Conservation (phyloP, 2,888 invertebrate genomes). For the Stenodema calcarata region DNA sequence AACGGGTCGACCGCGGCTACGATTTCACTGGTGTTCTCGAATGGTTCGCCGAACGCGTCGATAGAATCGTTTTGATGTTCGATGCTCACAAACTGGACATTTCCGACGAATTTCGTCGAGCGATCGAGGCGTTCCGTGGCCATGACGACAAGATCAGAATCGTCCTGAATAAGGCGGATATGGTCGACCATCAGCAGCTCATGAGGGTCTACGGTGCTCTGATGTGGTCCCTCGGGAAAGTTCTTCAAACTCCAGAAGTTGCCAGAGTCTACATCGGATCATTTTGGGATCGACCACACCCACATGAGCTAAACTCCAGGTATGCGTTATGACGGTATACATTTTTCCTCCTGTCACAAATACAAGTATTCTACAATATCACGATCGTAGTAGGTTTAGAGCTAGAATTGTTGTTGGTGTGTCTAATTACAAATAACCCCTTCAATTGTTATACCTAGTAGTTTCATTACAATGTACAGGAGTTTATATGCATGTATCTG, state of each 20-base stretch:
- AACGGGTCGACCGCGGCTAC: slow-evolving; percentile 70
- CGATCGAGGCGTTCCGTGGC: slow-evolving; percentile 69
- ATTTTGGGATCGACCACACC: slow-evolving; percentile 64
- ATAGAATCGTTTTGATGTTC: slow-evolving; percentile 71
- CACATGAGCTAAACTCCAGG: slow-evolving; percentile 30
- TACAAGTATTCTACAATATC: too few species aligned
- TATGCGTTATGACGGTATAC: background rate
- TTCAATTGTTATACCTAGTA: too few species aligned
- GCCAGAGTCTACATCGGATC: slow-evolving; percentile 73
- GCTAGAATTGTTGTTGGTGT: too few species aligned
- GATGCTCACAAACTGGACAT: slow-evolving; percentile 75
- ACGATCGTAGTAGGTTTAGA: too few species aligned
- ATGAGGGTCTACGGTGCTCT: slow-evolving; percentile 73
- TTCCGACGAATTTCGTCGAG: slow-evolving; percentile 71
- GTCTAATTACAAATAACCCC: too few species aligned
- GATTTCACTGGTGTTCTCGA: slow-evolving; percentile 71
- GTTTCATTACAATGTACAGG: too few species aligned
- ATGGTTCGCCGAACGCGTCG: slow-evolving; percentile 73
- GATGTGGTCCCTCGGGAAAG: slow-evolving; percentile 75
- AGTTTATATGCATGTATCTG: too few species aligned
- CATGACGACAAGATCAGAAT: slow-evolving; percentile 71
- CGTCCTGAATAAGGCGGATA: slow-evolving; percentile 72
- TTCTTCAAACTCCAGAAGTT: slow-evolving; percentile 72
- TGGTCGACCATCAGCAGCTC: slow-evolving; percentile 72
- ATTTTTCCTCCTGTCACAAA: too few species aligned